phyloP scores from a whole-genome alignment of 2,797 vertebrate species.

The Allobates femoralis region DNA sequence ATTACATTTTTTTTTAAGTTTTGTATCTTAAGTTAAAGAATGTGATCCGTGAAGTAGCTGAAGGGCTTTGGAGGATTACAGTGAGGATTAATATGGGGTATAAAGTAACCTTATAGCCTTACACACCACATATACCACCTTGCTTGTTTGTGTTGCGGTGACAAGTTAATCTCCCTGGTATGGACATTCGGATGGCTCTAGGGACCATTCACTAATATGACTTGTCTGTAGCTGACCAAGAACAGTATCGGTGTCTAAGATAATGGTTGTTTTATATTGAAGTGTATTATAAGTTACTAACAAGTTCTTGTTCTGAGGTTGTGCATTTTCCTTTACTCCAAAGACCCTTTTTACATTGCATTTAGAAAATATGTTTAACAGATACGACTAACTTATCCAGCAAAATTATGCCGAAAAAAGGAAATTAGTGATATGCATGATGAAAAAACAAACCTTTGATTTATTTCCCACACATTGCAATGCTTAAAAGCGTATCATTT shows the following conservation, averaged over 20 bases:
- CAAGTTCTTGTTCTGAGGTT: neutral
- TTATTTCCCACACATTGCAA: too few species aligned
- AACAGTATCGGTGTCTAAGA: neutral
- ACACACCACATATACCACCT: constrained; percentile 3
- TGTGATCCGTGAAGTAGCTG: constrained; percentile 19
- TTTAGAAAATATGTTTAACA: too few species aligned
- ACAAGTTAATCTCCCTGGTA: constrained; percentile 48
- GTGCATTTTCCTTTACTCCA: neutral
- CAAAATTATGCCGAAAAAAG: too few species aligned
- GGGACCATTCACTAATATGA: neutral
- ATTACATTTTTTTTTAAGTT: constrained; percentile 3
- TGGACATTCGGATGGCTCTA: neutral
- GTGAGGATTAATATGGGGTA: neutral
- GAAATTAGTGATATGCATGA: too few species aligned
- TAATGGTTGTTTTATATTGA: neutral
- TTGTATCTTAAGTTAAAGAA: constrained; percentile 1
- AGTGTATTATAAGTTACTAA: neutral
- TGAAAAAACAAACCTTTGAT: too few species aligned
- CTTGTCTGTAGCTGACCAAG: neutral
- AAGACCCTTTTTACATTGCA: too few species aligned
- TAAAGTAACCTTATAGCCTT: constrained; percentile 20
- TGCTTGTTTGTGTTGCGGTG: constrained; percentile 24
- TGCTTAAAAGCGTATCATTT: too few species aligned
- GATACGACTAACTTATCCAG: too few species aligned
- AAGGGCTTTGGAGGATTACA: constrained; percentile 18